These are phyloP conservation scores for Talpa occidentalis DNA, from an alignment of 2,113 vertebrate species.

Conservation along the genomic window DNA sequence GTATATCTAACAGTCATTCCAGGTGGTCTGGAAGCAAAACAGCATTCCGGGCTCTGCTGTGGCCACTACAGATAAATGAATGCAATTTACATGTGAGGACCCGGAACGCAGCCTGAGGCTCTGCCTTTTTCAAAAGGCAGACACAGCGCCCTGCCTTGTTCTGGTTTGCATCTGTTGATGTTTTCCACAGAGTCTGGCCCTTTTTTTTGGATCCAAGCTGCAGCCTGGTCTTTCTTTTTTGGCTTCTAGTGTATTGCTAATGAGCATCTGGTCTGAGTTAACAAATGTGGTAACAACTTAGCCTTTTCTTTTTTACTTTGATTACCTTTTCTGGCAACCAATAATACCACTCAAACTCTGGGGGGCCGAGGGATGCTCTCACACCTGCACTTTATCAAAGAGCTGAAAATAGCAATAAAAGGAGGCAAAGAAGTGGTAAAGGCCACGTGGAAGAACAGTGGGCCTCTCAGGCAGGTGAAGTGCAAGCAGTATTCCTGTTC, in stretches of 20 bases:
- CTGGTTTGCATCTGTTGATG: constrained; percentile 50
- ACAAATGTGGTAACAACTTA: constrained; percentile 49
- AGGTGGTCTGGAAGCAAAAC: background rate
- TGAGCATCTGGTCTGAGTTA: constrained; percentile 74
- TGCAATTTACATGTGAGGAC: background rate
- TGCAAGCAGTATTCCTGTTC: background rate
- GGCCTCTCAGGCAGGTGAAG: background rate
- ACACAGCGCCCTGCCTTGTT: background rate
- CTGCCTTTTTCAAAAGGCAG: background rate
- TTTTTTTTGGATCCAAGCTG: constrained; percentile 71
- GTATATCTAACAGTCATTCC: background rate
- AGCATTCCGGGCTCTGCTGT: background rate
- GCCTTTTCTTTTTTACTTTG: constrained; percentile 44
- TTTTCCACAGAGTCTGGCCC: constrained; percentile 59
- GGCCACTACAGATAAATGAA: background rate
- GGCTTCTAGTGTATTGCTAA: constrained; percentile 64
- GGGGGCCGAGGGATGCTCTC: background rate
- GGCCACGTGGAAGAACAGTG: background rate
- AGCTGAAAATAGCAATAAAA: constrained; percentile 16
- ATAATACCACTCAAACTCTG: background rate
- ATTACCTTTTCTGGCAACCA: constrained; percentile 49
- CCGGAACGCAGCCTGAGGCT: background rate
- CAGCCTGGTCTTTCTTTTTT: constrained; percentile 66
- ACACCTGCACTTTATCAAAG: constrained; percentile 52
- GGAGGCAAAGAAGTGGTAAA: background rate